phyloP scores from a whole-genome alignment of 2,888 invertebrate genomes.

The Pediacus dermestoides region DNA sequence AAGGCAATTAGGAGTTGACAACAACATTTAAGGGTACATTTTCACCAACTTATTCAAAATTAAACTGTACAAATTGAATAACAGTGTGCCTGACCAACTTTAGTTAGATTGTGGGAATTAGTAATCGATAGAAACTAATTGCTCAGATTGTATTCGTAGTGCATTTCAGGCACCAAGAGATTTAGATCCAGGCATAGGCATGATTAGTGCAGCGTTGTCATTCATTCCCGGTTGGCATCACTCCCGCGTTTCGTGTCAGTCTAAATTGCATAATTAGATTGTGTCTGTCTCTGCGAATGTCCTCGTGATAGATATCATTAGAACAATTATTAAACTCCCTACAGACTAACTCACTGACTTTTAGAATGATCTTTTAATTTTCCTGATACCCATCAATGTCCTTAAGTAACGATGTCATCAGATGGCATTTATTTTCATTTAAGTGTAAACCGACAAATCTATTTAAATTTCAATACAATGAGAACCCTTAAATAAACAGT shows the following conservation, averaged over 20 bases:
- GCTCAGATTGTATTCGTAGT: conserved; percentile 35
- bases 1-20: too few species aligned
- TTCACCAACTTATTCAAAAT: too few species aligned
- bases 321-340: conserved; percentile 41
- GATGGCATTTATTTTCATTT: too few species aligned
- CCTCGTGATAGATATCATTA: conserved; percentile 44
- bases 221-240: conserved; percentile 41
- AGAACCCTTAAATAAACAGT: too few species aligned
- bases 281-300: conserved; percentile 40
- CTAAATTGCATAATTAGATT: conserved; percentile 49
- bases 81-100: conserved; percentile 26
- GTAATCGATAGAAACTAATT: conserved; percentile 36
- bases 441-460: too few species aligned
- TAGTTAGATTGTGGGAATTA: conserved; percentile 31
- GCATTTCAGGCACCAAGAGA: conserved; percentile 28
- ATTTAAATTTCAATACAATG: too few species aligned
- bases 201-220: conserved; percentile 46
- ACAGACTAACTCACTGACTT: conserved; percentile 19
- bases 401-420: too few species aligned
- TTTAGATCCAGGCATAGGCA: conserved; percentile 24
- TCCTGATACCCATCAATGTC: too few species aligned
- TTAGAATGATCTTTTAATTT: conserved; percentile 20
- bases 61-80: conserved; percentile 30
- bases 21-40: too few species aligned
- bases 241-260: conserved; percentile 39